Conservation (phyloP, 2,888 invertebrate species). For the Acanthosoma haemorrhoidale region DNA sequence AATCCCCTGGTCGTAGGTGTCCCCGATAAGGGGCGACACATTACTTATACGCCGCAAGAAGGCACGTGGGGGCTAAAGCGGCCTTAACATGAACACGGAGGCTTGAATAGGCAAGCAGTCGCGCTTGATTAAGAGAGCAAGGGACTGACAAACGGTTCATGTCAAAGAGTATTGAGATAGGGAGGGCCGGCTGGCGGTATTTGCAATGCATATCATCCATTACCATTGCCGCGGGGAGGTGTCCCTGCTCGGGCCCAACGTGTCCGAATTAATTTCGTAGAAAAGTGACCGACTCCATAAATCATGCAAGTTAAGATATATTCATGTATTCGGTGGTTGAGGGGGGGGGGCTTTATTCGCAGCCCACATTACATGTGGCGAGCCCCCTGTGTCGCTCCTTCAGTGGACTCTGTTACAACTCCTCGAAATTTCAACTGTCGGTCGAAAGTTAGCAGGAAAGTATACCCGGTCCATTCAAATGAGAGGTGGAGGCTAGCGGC, state of each 20-base stretch:
- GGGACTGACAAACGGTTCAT: constrained; percentile 11
- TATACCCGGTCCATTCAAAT: too few species aligned
- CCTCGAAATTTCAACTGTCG: not conserved
- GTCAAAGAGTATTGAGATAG: constrained; percentile 26
- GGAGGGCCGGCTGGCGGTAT: not conserved
- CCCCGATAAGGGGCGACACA: not conserved
- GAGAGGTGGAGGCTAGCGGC: too few species aligned
- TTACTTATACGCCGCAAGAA: not conserved
- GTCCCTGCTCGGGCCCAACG: constrained; percentile 8
- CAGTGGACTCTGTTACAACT: too few species aligned
- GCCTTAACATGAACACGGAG: too few species aligned
- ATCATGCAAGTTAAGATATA: constrained; percentile 30
- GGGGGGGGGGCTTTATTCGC: too few species aligned
- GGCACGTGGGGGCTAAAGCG: not conserved
- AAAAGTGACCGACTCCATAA: constrained; percentile 32
- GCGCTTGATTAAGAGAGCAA: constrained; percentile 23
- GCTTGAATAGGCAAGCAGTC: not conserved
- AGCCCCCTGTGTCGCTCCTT: not conserved
- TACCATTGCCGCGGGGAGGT: constrained; percentile 13
- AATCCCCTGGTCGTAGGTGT: not conserved
- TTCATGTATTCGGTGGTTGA: constrained; percentile 24
- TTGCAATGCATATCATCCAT: constrained; percentile 25
- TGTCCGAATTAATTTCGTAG: constrained; percentile 32
- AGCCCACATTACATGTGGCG: not conserved
- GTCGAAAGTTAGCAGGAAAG: too few species aligned